phyloP scores from a whole-genome alignment of 2,888 invertebrate genomes.

The Hirudinaria manillensis region DNA sequence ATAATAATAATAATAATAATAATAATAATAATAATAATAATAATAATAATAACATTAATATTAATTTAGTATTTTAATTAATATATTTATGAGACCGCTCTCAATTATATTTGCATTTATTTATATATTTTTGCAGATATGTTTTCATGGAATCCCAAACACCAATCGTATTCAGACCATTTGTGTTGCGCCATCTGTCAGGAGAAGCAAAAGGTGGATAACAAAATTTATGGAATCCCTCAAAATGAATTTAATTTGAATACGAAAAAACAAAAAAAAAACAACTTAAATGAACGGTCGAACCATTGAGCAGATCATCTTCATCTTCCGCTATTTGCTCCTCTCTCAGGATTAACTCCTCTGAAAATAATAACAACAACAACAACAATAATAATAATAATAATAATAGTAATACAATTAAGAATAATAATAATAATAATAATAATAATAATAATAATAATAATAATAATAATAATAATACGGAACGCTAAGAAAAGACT shows the following conservation, averaged over 20 bases:
- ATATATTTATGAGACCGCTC: too few species aligned
- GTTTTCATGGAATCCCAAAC: not conserved
- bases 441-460: not conserved
- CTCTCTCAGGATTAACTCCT: conserved; percentile 98
- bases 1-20: too few species aligned
- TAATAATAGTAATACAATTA: too few species aligned
- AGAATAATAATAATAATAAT: not conserved
- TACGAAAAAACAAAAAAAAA: not conserved
- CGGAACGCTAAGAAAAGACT: too few species aligned
- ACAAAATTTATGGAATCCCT: too few species aligned
- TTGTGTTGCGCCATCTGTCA: too few species aligned
- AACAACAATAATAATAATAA: not conserved
- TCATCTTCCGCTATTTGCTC: conserved; percentile 99
- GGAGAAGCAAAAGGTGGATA: too few species aligned
- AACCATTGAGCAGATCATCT: conserved; percentile 57
- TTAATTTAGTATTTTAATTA: too few species aligned
- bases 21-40: too few species aligned
- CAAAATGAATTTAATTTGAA: too few species aligned
- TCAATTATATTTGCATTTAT: not conserved
- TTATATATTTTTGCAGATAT: conserved; percentile 1
- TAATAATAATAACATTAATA: too few species aligned
- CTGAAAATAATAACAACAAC: conserved; percentile 60
- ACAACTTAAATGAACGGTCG: not conserved
- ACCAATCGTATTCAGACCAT: too few species aligned
- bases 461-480: not conserved